These are phyloP conservation scores for Onychomys torridus DNA, from an alignment of 2,797 vertebrate genomes.

Conservation along the genomic window DNA sequence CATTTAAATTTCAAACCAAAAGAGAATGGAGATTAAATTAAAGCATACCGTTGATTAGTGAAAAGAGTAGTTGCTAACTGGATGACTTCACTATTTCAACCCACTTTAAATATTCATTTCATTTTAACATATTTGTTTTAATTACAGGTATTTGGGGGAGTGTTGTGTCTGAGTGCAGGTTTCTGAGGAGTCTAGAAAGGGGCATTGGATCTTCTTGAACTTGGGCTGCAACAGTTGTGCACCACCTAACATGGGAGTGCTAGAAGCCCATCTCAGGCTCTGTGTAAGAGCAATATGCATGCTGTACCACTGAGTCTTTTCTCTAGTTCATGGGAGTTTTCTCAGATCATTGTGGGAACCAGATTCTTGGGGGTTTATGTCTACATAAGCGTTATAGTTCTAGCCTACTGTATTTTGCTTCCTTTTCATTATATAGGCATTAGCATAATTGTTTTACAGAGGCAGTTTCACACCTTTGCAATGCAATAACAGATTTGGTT, in stretches of 20 bases:
- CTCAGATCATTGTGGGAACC: neutral
- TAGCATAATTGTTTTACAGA: neutral
- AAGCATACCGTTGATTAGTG: neutral
- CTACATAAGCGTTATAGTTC: neutral
- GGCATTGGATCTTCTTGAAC: no score
- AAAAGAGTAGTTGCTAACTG: neutral
- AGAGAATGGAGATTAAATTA: neutral
- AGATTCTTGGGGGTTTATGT: neutral
- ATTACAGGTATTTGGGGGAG: neutral
- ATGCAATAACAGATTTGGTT: neutral
- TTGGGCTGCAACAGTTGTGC: neutral
- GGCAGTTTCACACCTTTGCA: neutral
- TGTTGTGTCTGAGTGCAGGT: neutral
- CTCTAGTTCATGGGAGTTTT: neutral
- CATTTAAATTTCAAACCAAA: constrained; percentile 31
- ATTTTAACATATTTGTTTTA: neutral
- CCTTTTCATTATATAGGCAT: neutral
- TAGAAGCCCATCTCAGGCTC: neutral
- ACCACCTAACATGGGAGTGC: neutral
- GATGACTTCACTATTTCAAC: constrained; percentile 20
- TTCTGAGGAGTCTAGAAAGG: neutral
- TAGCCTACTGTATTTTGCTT: neutral
- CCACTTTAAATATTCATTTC: neutral
- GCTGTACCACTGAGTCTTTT: neutral
- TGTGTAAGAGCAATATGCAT: neutral